A percentile compares a stretch with the other conserved stretches of the same genome.
Evolutionary conservation across 2,888 invertebrate species (phyloP).

Genomic region (Steinernema scapterisci): DNA sequence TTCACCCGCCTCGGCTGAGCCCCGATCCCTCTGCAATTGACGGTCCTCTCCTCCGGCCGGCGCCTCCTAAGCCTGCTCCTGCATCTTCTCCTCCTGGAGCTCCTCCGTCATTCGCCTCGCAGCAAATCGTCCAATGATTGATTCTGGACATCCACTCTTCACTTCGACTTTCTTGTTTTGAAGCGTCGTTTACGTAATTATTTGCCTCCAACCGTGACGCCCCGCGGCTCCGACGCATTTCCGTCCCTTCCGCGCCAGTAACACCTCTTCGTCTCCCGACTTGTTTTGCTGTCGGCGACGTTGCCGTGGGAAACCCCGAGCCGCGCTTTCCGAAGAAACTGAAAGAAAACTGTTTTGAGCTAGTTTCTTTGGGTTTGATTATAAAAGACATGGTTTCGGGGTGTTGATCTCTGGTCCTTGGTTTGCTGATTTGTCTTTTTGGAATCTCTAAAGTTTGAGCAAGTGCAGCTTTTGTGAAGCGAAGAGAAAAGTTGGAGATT

Average conservation of each 20-base stretch:
- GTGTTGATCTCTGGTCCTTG: too few species aligned
- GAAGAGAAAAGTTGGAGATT: too few species aligned
- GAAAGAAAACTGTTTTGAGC: too few species aligned
- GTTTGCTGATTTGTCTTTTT: too few species aligned
- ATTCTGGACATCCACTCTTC: neutral
- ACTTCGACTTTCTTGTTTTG: neutral
- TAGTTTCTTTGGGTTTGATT: too few species aligned
- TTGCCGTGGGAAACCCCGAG: too few species aligned
- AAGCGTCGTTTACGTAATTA: constrained; percentile 1
- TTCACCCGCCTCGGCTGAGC: neutral
- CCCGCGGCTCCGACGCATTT: neutral
- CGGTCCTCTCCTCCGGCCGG: neutral
- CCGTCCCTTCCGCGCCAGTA: neutral
- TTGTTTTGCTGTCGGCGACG: too few species aligned
- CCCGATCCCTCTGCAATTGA: neutral
- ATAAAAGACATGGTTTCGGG: too few species aligned
- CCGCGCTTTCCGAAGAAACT: too few species aligned
- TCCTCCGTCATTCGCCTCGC: neutral
- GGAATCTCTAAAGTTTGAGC: too few species aligned
- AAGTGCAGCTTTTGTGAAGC: too few species aligned
- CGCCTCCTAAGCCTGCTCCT: neutral
- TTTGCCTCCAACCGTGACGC: constrained; percentile 3
- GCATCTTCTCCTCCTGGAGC: neutral
- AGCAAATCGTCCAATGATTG: constrained; percentile 22
- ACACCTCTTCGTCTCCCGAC: neutral